Conservation (phyloP, 2,888 invertebrate genomes). For the Cataglyphis altisquamis region DNA sequence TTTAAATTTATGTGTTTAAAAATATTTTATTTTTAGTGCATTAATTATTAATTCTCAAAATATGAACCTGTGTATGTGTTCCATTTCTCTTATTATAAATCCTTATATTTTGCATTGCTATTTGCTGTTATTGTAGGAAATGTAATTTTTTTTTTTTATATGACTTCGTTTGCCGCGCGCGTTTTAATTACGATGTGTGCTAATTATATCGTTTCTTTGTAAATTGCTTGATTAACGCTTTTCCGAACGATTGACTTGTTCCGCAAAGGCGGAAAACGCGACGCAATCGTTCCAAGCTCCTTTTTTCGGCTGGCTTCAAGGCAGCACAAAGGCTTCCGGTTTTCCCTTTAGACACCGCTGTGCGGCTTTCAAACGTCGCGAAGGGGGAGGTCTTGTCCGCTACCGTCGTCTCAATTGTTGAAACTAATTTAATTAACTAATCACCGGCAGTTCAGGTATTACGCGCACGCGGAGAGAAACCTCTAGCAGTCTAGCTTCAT, state of each 20-base stretch:
- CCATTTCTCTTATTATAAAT: neutral
- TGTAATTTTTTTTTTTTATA: neutral
- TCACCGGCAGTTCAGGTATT: constrained; percentile 54
- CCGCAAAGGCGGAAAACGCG: constrained; percentile 22
- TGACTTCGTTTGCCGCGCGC: neutral
- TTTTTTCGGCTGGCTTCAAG: constrained; percentile 62
- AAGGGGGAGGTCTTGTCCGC: constrained; percentile 47
- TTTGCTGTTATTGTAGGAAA: neutral
- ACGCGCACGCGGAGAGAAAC: constrained; percentile 20
- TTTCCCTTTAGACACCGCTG: constrained; percentile 46
- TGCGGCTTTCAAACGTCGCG: constrained; percentile 49
- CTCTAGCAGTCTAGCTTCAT: neutral
- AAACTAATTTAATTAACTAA: constrained; percentile 70
- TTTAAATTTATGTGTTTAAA: too few species aligned
- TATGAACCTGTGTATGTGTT: neutral
- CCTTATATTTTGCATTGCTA: neutral
- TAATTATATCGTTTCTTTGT: constrained; percentile 20
- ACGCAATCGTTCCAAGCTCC: constrained; percentile 18
- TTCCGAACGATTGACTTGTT: constrained; percentile 28
- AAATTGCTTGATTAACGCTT: constrained; percentile 50
- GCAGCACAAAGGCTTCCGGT: constrained; percentile 64
- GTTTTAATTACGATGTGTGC: constrained; percentile 36
- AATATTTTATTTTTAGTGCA: too few species aligned
- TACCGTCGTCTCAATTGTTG: constrained; percentile 37
- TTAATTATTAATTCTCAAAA: constrained; percentile 17